Evolutionary conservation across 2,797 vertebrate species (phyloP).

Genomic region (Rhabdophis nuchalis): DNA sequence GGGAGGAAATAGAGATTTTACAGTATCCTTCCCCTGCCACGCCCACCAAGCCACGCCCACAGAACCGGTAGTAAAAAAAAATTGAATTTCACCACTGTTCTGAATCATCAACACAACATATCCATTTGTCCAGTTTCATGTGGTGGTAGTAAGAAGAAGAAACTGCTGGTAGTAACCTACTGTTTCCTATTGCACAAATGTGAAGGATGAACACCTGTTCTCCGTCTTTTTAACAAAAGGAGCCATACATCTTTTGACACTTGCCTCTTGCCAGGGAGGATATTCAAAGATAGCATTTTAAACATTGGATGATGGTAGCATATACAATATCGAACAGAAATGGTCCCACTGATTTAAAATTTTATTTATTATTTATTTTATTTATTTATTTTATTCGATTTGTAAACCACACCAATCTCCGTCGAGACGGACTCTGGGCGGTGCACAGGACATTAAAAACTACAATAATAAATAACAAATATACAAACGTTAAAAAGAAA

Average conservation of each 20-base stretch:
- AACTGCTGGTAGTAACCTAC: conserved; percentile 32
- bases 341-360: not conserved
- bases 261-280: not conserved
- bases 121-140: conserved; percentile 34
- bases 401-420: too few relatives aligned
- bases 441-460: too few relatives aligned
- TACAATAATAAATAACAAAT: too few relatives aligned
- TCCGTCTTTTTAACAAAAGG: not conserved
- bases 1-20: too few relatives aligned
- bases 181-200: not conserved
- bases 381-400: too few relatives aligned
- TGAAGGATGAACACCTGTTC: not conserved
- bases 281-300: not conserved
- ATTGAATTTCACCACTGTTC: not conserved
- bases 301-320: not conserved
- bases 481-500: too few relatives aligned
- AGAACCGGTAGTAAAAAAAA: too few relatives aligned
- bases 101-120: conserved; percentile 54
- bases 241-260: not conserved
- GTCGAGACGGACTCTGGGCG: too few relatives aligned
- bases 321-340: not conserved
- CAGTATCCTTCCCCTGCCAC: too few relatives aligned
- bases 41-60: too few relatives aligned
- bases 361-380: too few relatives aligned
- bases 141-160: conserved; percentile 37